These are phyloP conservation scores for Pseudochirops cupreus DNA, from an alignment of 2,797 vertebrate species.

Conservation along the genomic window DNA sequence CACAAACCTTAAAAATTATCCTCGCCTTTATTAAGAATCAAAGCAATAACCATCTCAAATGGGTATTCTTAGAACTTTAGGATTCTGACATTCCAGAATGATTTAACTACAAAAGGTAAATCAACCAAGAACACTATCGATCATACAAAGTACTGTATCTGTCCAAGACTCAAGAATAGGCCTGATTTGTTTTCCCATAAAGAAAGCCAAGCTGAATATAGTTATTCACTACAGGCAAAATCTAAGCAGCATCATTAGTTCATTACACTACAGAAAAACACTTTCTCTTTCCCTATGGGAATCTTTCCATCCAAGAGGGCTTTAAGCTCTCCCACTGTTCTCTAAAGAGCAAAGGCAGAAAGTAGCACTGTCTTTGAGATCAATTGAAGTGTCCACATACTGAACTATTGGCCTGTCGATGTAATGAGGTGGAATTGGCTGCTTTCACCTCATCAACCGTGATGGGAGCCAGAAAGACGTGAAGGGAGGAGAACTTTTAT, in stretches of 20 bases:
- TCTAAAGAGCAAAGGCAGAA: background rate
- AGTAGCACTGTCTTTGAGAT: background rate
- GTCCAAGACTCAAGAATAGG: conserved; percentile 54
- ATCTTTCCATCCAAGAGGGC: conserved; percentile 36
- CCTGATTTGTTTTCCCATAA: conserved; percentile 56
- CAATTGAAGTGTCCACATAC: background rate
- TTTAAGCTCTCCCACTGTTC: background rate
- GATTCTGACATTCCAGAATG: conserved; percentile 72
- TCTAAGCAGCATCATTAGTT: background rate
- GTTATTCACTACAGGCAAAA: conserved; percentile 40
- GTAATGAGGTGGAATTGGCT: background rate
- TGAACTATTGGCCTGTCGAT: background rate
- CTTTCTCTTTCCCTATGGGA: background rate
- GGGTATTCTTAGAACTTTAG: conserved; percentile 56
- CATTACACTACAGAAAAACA: conserved; percentile 24
- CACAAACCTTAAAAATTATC: conserved; percentile 68
- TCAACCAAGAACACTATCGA: conserved; percentile 67
- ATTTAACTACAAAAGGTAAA: conserved; percentile 71
- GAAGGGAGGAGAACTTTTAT: conserved; percentile 1
- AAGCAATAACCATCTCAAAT: conserved; percentile 29
- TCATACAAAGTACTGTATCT: conserved; percentile 53
- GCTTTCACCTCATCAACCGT: background rate
- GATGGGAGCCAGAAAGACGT: background rate
- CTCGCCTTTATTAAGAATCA: conserved; percentile 66
- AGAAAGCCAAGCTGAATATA: conserved; percentile 26